Percentiles rank a stretch among this genome's conserved stretches.
These are phyloP conservation scores for Plecotus auritus DNA, from an alignment of 2,113 vertebrate genomes.

Conservation along the genomic window DNA sequence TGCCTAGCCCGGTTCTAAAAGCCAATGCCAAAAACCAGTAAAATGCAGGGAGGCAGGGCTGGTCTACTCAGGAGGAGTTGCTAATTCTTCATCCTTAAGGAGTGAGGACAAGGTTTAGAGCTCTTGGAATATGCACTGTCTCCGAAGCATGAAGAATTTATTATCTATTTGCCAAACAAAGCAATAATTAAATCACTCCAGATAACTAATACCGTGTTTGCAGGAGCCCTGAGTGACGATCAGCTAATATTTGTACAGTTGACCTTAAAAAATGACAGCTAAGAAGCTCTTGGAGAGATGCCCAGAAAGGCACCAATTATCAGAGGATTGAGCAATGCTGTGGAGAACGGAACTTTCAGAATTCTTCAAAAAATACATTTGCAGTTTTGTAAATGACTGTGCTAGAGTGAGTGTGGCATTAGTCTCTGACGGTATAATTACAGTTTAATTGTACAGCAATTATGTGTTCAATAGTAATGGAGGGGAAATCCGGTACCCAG, in stretches of 20 bases:
- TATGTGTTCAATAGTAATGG: not conserved
- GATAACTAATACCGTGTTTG: slow-evolving; percentile 48
- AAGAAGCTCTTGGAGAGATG: slow-evolving; percentile 34
- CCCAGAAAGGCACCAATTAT: slow-evolving; percentile 34
- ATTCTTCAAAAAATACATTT: slow-evolving; percentile 31
- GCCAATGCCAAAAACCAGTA: not conserved
- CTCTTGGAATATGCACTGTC: not conserved
- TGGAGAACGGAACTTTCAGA: not conserved
- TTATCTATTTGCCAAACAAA: slow-evolving; percentile 60
- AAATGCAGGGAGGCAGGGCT: not conserved
- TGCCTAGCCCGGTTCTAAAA: fast-evolving
- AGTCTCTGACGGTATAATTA: slow-evolving; percentile 55
- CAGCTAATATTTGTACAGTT: slow-evolving; percentile 66
- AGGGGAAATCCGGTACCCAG: not conserved
- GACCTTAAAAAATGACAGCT: slow-evolving; percentile 54
- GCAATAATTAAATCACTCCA: slow-evolving; percentile 20
- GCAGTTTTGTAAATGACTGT: not conserved
- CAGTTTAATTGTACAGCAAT: slow-evolving; percentile 47
- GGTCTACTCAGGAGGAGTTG: not conserved
- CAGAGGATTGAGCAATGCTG: not conserved
- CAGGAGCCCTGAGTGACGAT: slow-evolving; percentile 35
- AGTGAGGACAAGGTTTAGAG: not conserved
- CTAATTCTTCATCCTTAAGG: not conserved
- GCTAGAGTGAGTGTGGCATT: not conserved
- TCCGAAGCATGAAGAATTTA: slow-evolving; percentile 9